These are phyloP conservation scores for Vanessa tameamea DNA, from an alignment of 1,140 invertebrate species.

Conservation along the genomic window DNA sequence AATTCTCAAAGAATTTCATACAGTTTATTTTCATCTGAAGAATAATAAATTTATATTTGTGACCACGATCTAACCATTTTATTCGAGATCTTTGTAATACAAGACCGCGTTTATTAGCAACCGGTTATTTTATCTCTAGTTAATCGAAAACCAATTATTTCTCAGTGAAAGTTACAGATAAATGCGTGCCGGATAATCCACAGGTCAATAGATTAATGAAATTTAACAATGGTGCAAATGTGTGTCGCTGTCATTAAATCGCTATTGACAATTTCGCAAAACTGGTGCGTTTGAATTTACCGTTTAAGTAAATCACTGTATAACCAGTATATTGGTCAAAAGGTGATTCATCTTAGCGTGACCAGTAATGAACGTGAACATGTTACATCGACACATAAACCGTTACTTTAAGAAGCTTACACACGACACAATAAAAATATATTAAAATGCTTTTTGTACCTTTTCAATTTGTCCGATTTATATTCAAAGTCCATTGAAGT, in stretches of 20 bases:
- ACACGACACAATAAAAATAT: conserved; percentile 3
- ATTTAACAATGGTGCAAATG: conserved; percentile 13
- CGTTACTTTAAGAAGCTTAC: conserved; percentile 48
- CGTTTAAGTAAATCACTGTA: conserved; percentile 18
- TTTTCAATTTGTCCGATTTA: background rate
- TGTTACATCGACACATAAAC: conserved; percentile 47
- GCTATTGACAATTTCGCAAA: conserved; percentile 1
- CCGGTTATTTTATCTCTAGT: conserved; percentile 20
- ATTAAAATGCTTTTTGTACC: background rate
- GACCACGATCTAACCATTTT: background rate
- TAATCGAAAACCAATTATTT: conserved; percentile 19
- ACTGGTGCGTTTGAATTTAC: conserved; percentile 7
- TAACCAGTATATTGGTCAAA: conserved; percentile 35
- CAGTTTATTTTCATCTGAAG: too few species aligned
- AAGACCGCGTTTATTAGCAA: background rate
- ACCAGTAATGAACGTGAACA: conserved; percentile 46
- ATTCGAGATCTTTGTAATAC: background rate
- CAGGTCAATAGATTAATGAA: conserved; percentile 5
- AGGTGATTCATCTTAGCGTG: conserved; percentile 46
- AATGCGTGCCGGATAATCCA: conserved; percentile 6
- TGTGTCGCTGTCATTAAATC: conserved; percentile 3
- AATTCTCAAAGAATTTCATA: too few species aligned
- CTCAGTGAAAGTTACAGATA: conserved; percentile 29
- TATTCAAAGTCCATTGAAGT: too few species aligned
- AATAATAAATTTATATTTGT: too few species aligned